Base-by-base conservation (phyloP, 2,888 invertebrate genomes). In the Diplolepis rosae region DNA sequence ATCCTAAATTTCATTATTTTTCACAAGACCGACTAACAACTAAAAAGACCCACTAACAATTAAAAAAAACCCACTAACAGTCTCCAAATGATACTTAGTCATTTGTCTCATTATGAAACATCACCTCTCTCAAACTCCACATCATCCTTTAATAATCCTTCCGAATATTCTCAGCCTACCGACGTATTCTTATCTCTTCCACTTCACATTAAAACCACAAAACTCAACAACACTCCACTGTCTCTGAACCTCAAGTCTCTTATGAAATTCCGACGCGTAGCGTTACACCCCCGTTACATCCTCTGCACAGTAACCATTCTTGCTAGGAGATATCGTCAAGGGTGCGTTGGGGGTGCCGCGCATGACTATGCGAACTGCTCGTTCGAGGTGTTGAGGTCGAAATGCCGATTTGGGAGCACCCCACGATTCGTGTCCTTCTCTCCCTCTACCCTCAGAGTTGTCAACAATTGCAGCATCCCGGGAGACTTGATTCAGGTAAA, bases 401-500 rank as follows among this genome's bases (percentile, higher is more conserved):
- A 77, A 76, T 78, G 75, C 75, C 70, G 72, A 70, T 73, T 66
- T 42, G 68, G 51, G 50, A 56, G 70, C 70, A 68, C 65, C 65
- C 70, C 54, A 68, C 66, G 68, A 70, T 69, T 71, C 67, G 50
- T 39, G 66, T 51, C 42, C 42, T 71, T 72, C 65, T 69, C 72
- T 11, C 27, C 79, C 75, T 67, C 79, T 61, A 74, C 74, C 81
- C 78, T 78, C 74, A 74, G 76, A 78, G 82, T 82, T 85, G 84
- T 84, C 84, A 85, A 87, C 86, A 87, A 86, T 87, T 86, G 83
- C 87, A 85, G 83, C 84, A 82, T 82, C 83, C 82, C 80, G 80
- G 80, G 77, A 80, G 80, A 77, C 83, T 80, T 80, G 80, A 83
- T 84, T 81, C 81, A 79, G 83, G 82, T 81, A 82, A 65, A 71